phyloP scores from a whole-genome alignment of 2,113 vertebrate species.

The Calidris pugnax region DNA sequence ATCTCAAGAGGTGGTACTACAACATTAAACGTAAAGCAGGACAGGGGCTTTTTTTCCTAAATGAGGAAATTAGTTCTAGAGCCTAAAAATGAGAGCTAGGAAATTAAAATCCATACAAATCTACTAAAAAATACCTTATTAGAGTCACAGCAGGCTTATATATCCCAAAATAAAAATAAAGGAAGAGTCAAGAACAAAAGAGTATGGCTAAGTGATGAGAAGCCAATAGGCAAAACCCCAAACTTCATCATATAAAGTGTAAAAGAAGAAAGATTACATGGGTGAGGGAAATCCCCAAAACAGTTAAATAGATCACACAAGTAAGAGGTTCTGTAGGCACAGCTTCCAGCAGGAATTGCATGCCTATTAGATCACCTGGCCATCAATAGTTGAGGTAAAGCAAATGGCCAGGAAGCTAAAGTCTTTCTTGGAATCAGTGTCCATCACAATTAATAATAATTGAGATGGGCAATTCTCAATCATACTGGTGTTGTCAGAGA shows the following conservation, averaged over 20 bases:
- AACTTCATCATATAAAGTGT: conserved; percentile 36
- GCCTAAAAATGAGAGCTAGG: neutral
- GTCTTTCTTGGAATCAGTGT: conserved; percentile 53
- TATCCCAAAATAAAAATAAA: conserved; percentile 1
- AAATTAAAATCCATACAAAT: conserved; percentile 57
- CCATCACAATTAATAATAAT: conserved; percentile 10
- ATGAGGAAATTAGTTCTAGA: neutral
- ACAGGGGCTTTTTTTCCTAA: neutral
- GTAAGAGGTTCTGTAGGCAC: conserved; percentile 51
- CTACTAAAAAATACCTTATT: conserved; percentile 20
- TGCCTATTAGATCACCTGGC: neutral
- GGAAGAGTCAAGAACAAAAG: neutral
- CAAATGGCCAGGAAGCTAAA: conserved; percentile 34
- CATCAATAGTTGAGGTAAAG: conserved; percentile 47
- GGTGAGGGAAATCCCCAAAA: conserved; percentile 25
- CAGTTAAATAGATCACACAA: conserved; percentile 40
- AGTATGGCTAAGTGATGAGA: conserved; percentile 1
- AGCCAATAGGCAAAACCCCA: conserved; percentile 18
- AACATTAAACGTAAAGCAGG: neutral
- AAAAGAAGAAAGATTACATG: conserved; percentile 30
- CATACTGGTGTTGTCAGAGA: neutral
- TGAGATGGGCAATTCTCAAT: neutral
- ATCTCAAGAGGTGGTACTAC: neutral
- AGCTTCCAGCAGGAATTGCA: neutral
- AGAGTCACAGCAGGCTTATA: neutral